Conservation (phyloP, 2,888 invertebrate species). For the Teinopalpus imperialis region DNA sequence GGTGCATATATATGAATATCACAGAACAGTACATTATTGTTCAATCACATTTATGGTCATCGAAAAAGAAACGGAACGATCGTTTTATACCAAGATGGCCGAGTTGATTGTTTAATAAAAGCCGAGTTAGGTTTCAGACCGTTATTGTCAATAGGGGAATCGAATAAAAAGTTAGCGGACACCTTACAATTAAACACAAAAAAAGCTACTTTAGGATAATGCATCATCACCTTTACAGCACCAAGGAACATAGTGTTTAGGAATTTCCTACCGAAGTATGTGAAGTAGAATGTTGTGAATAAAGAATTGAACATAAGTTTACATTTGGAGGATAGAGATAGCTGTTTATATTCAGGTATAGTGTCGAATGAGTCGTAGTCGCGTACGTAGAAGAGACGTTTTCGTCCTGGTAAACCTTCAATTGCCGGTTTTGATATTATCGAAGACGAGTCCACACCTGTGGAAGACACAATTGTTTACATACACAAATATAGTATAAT, state of each 20-base stretch:
- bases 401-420: slow-evolving; percentile 30
- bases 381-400: slow-evolving; percentile 37
- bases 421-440: slow-evolving; percentile 35
- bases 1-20: too few species aligned
- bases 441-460: slow-evolving; percentile 33
- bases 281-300: slow-evolving; percentile 45
- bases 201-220: slow-evolving; percentile 87
- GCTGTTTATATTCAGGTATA: slow-evolving; percentile 51
- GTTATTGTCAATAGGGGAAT: slow-evolving; percentile 32
- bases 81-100: slow-evolving; percentile 20
- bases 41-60: too few species aligned
- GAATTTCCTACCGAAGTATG: slow-evolving; percentile 71
- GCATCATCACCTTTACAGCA: slow-evolving; percentile 83
- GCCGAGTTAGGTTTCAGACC: slow-evolving; percentile 34
- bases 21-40: too few species aligned
- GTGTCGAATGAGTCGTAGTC: slow-evolving; percentile 53
- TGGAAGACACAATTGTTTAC: slow-evolving; percentile 1
- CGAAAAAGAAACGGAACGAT: background rate
- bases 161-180: slow-evolving; percentile 70
- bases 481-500: too few species aligned
- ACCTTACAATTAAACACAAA: slow-evolving; percentile 79
- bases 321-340: slow-evolving; percentile 34
- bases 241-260: slow-evolving; percentile 78
- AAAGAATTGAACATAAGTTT: slow-evolving; percentile 30
- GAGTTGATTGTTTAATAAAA: slow-evolving; percentile 1